Evolutionary conservation across 2,797 vertebrate genomes (phyloP).

Genomic region (Macropus fuliginosus): DNA sequence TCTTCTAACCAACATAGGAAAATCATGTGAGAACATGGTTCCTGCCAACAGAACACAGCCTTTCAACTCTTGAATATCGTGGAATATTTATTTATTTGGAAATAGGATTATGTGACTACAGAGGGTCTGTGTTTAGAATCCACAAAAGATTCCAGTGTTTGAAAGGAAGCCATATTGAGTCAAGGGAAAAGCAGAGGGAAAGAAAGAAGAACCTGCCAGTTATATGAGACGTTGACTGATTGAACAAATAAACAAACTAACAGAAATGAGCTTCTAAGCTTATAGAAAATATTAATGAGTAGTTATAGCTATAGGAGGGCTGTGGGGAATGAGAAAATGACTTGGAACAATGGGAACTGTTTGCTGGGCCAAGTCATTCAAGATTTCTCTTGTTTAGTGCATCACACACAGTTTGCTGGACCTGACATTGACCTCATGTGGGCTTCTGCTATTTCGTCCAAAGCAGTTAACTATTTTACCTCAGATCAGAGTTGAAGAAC

Average conservation of each 20-base stretch:
- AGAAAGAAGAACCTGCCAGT: neutral
- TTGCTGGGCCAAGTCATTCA: neutral
- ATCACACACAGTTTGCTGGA: neutral
- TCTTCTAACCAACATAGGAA: neutral
- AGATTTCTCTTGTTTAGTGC: neutral
- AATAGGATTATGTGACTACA: conserved; percentile 21
- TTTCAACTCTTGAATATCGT: neutral
- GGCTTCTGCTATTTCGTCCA: neutral
- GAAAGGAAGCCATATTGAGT: neutral
- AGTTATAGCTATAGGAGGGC: neutral
- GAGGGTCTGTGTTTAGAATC: conserved; percentile 2
- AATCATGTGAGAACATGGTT: neutral
- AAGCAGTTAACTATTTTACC: neutral
- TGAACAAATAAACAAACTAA: neutral
- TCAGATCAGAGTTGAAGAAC: neutral
- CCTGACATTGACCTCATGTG: neutral
- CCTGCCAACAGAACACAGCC: neutral
- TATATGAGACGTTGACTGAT: neutral
- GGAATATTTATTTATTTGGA: neutral
- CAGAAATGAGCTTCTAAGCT: conserved; percentile 8
- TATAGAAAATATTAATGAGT: neutral
- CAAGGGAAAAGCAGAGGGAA: neutral
- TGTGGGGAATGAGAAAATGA: neutral
- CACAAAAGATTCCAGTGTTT: neutral
- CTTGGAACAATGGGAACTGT: neutral